phyloP scores from a whole-genome alignment of 2,113 vertebrate genomes.

The Ifrita kowaldi region DNA sequence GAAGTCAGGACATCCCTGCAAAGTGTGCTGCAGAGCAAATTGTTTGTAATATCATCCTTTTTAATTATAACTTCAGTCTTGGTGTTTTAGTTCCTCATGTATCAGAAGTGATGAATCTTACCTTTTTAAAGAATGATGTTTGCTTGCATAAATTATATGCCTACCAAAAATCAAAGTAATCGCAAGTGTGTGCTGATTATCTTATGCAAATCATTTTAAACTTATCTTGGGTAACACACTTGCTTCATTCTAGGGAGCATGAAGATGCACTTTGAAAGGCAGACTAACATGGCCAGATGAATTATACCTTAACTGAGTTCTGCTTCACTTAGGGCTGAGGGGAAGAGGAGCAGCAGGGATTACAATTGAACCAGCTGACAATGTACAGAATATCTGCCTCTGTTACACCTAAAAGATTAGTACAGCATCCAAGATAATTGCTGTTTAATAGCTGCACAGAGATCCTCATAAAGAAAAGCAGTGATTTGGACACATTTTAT shows the following conservation, averaged over 20 bases:
- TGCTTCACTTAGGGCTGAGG: neutral
- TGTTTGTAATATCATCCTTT: neutral
- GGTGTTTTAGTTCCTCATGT: neutral
- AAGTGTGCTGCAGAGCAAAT: neutral
- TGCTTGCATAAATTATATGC: neutral
- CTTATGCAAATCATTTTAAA: neutral
- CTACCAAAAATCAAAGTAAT: constrained; percentile 25
- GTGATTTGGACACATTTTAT: neutral
- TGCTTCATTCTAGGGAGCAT: neutral
- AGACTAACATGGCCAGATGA: neutral
- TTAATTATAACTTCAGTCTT: neutral
- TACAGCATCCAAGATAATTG: neutral
- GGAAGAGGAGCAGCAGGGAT: neutral
- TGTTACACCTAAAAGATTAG: neutral
- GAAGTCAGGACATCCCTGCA: neutral
- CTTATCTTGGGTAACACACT: neutral
- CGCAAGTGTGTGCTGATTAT: constrained; percentile 10
- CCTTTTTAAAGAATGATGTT: neutral
- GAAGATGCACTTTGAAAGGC: neutral
- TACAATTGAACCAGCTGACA: neutral
- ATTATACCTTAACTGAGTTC: neutral
- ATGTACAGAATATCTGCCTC: neutral
- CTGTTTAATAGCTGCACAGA: neutral
- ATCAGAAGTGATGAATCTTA: neutral
- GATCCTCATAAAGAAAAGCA: neutral